phyloP scores from a whole-genome alignment of 2,888 invertebrate genomes.

The Dicyrtomina minuta region DNA sequence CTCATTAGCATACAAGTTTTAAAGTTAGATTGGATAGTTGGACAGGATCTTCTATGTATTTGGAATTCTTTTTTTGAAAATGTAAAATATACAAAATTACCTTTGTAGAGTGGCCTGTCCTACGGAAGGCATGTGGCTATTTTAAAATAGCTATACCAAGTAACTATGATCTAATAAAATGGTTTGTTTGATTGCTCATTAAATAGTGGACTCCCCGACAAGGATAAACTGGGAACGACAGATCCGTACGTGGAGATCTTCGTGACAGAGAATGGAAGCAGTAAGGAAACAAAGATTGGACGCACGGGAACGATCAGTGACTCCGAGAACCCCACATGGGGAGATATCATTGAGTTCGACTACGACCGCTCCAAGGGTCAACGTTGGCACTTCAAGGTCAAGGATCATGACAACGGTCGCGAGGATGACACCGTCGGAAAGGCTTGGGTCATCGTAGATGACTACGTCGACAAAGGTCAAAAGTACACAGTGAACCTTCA shows the following conservation, averaged over 20 bases:
- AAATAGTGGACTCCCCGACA: conserved; percentile 45
- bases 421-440: conserved; percentile 49
- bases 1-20: too few relatives aligned
- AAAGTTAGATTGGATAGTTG: too few relatives aligned
- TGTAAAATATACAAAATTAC: too few relatives aligned
- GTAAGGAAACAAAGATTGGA: conserved; percentile 45
- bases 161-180: too few relatives aligned
- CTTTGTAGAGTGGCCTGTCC: too few relatives aligned
- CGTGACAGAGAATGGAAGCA: conserved; percentile 43
- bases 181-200: background rate
- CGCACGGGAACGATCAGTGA: conserved; percentile 41
- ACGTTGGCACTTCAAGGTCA: conserved; percentile 44
- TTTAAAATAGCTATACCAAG: too few relatives aligned
- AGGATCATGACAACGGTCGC: conserved; percentile 49
- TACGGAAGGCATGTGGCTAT: too few relatives aligned
- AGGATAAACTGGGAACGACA: conserved; percentile 47
- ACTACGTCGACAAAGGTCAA: conserved; percentile 49
- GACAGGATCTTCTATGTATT: too few relatives aligned
- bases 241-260: conserved; percentile 48
- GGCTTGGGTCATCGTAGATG: conserved; percentile 47
- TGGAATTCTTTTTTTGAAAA: too few relatives aligned
- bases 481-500: conserved; percentile 44
- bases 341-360: conserved; percentile 49
- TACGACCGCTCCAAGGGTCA: conserved; percentile 46
- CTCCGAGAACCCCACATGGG: conserved; percentile 45